Evolutionary conservation across 2,797 vertebrate genomes (phyloP).

Genomic region (Scyliorhinus canicula): DNA sequence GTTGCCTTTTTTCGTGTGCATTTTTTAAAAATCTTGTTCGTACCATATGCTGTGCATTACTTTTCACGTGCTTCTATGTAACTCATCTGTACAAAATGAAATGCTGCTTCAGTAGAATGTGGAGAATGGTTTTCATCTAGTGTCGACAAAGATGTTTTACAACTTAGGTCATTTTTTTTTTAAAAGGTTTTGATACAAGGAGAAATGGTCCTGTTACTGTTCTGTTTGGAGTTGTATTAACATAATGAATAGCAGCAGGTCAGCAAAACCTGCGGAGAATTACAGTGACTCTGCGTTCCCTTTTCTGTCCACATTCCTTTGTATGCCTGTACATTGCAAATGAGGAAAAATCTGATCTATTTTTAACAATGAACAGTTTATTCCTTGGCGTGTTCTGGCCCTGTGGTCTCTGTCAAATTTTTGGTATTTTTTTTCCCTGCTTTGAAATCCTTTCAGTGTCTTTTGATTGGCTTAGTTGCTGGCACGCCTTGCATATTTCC

Average conservation of each 20-base stretch:
- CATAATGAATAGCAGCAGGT: constrained; percentile 20
- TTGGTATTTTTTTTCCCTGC: background rate
- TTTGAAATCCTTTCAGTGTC: constrained; percentile 22
- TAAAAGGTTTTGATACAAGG: background rate
- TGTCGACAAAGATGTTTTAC: background rate
- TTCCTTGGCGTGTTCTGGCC: constrained; percentile 21
- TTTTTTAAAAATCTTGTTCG: background rate
- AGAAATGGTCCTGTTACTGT: background rate
- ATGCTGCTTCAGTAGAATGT: background rate
- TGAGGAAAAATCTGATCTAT: constrained; percentile 32
- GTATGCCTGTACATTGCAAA: background rate
- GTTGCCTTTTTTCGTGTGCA: background rate
- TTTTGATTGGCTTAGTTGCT: constrained; percentile 17
- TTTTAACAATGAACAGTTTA: constrained; percentile 37
- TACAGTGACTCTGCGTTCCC: background rate
- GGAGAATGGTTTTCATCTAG: background rate
- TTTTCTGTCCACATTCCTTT: background rate
- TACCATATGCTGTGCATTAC: background rate
- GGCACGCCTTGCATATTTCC: constrained; percentile 34
- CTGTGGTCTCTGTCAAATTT: constrained; percentile 18
- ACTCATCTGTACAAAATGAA: background rate
- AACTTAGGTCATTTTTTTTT: background rate
- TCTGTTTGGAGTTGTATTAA: background rate
- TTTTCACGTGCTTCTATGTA: background rate
- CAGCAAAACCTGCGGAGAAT: background rate